These are phyloP conservation scores for Psilopogon haemacephalus DNA, from an alignment of 2,113 vertebrate species.

Conservation along the genomic window DNA sequence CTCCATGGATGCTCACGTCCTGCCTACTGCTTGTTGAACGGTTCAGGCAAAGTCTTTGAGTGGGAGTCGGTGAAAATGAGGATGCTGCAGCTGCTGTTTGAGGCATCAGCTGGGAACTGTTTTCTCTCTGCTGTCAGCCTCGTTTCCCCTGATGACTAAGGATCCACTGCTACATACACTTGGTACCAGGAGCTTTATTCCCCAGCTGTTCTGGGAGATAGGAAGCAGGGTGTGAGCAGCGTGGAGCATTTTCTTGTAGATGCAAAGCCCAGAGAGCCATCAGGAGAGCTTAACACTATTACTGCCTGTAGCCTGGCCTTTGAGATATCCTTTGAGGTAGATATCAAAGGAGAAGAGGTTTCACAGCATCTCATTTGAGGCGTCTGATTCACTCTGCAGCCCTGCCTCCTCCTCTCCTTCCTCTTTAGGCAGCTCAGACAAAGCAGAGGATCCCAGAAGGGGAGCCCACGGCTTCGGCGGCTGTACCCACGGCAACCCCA, in stretches of 20 bases:
- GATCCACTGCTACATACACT: background rate
- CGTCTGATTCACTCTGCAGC: background rate
- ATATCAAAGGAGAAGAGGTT: background rate
- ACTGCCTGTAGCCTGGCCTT: background rate
- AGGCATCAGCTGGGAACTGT: conserved; percentile 17
- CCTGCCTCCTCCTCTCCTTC: background rate
- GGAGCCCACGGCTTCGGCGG: background rate
- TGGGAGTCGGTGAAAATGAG: background rate
- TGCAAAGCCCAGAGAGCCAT: background rate
- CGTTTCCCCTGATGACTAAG: background rate
- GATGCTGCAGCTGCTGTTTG: conserved; percentile 32
- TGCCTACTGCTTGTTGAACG: background rate
- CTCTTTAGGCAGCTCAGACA: background rate
- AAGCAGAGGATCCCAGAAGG: background rate
- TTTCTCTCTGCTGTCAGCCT: conserved; percentile 24
- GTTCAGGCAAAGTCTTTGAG: conserved; percentile 3
- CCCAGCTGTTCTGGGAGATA: background rate
- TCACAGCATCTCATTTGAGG: conserved; percentile 21
- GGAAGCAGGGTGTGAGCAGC: background rate
- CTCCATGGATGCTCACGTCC: background rate
- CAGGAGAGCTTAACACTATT: background rate
- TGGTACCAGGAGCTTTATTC: background rate
- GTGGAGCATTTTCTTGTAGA: background rate
- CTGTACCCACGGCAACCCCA: background rate
- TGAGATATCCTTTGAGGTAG: conserved; percentile 8